Evolutionary conservation across 2,113 vertebrate species (phyloP).

Genomic region (Nematolebias whitei): DNA sequence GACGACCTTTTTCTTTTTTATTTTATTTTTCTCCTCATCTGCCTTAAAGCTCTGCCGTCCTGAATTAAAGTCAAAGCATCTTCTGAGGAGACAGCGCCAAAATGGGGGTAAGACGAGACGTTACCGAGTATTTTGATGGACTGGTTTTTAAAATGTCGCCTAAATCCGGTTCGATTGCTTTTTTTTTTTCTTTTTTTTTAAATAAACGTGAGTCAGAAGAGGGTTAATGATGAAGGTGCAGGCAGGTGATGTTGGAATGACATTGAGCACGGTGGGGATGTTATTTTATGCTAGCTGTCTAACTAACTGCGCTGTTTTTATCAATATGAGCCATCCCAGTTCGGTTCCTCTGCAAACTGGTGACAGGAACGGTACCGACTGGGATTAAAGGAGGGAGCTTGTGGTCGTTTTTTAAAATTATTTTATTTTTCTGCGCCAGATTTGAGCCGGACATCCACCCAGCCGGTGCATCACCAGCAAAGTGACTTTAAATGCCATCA

Average conservation of each 20-base stretch:
- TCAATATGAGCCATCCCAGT: neutral
- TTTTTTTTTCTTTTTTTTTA: no score
- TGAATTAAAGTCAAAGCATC: constrained; percentile 41
- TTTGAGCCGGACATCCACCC: constrained; percentile 23
- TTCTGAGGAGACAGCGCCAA: constrained; percentile 62
- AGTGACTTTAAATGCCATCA: neutral
- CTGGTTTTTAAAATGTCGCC: neutral
- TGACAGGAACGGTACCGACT: no score
- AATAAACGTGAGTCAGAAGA: neutral
- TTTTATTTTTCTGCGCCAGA: constrained; percentile 1
- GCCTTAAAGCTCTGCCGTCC: constrained; percentile 40
- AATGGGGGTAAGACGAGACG: constrained; percentile 82
- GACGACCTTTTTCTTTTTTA: neutral
- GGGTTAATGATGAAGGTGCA: constrained; percentile 21
- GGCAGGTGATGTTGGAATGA: constrained; percentile 30
- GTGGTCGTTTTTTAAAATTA: neutral
- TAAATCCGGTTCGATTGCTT: neutral
- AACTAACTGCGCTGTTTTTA: neutral
- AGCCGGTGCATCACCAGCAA: neutral
- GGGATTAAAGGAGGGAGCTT: neutral
- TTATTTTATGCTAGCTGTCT: neutral
- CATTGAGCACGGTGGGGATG: constrained; percentile 35
- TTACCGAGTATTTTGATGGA: neutral
- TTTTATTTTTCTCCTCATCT: neutral
- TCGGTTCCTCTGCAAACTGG: no score